phyloP scores from a whole-genome alignment of 1,140 invertebrate species.

The Delia radicum region DNA sequence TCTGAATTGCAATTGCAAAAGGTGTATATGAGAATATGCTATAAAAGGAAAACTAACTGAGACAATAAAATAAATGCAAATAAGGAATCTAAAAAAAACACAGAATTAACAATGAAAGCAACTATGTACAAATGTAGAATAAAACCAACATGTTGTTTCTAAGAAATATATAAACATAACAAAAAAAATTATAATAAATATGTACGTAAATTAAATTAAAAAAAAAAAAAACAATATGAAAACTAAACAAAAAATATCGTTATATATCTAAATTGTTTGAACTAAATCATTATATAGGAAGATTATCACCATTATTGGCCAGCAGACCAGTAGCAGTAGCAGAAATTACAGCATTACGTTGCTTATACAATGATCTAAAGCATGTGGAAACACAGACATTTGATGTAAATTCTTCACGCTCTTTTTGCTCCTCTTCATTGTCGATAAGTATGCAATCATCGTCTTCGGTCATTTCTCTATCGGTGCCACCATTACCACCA shows the following conservation, averaged over 20 bases:
- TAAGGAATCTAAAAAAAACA: no score
- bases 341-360: constrained; percentile 46
- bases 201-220: neutral
- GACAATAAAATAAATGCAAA: no score
- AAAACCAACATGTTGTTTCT: no score
- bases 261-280: no score
- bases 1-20: no score
- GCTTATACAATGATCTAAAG: constrained; percentile 41
- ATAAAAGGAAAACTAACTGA: no score
- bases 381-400: constrained; percentile 48
- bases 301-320: neutral
- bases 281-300: no score
- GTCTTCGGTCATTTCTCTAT: constrained; percentile 35
- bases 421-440: constrained; percentile 46
- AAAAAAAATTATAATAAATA: neutral
- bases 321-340: no score
- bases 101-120: no score
- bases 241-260: neutral
- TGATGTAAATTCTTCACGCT: constrained; percentile 46
- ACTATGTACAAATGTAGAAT: no score
- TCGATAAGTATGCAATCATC: constrained; percentile 51
- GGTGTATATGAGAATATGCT: no score
- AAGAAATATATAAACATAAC: neutral
- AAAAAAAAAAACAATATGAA: neutral
- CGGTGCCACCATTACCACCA: constrained; percentile 31